phyloP scores from a whole-genome alignment of 1,140 invertebrate species.

The Eriosoma lanigerum region DNA sequence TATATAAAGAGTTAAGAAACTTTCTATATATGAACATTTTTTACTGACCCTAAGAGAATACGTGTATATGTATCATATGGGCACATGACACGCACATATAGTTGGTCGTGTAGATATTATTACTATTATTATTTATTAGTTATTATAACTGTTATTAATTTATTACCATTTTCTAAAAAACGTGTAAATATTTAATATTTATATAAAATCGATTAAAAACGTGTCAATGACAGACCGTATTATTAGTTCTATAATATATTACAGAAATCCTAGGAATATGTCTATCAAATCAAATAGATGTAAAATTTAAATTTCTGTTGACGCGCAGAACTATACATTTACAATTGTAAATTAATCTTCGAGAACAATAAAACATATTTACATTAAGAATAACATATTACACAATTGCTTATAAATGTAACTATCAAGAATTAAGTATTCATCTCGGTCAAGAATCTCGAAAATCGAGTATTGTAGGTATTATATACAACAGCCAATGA shows the following conservation, averaged over 20 bases:
- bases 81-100: too few relatives aligned
- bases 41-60: not conserved
- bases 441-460: not conserved
- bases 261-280: too few relatives aligned
- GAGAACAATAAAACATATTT: conserved; percentile 18
- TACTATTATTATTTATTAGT: too few relatives aligned
- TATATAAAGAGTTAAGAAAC: not conserved
- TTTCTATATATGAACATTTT: not conserved
- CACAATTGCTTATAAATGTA: not conserved
- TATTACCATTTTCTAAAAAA: too few relatives aligned
- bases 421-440: not conserved
- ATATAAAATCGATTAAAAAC: not conserved
- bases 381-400: conserved; percentile 27
- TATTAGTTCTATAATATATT: conserved; percentile 8
- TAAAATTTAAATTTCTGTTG: conserved; percentile 3
- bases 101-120: too few relatives aligned
- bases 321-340: not conserved
- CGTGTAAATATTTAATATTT: not conserved
- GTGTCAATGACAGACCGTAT: too few relatives aligned
- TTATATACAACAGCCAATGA: not conserved
- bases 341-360: conserved; percentile 38
- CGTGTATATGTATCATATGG: not conserved
- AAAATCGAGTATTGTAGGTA: too few relatives aligned
- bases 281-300: conserved; percentile 3
- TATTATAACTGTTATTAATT: too few relatives aligned